These are phyloP conservation scores for Anguilla pacifica DNA, from an alignment of 2,797 vertebrate species.

Conservation along the genomic window DNA sequence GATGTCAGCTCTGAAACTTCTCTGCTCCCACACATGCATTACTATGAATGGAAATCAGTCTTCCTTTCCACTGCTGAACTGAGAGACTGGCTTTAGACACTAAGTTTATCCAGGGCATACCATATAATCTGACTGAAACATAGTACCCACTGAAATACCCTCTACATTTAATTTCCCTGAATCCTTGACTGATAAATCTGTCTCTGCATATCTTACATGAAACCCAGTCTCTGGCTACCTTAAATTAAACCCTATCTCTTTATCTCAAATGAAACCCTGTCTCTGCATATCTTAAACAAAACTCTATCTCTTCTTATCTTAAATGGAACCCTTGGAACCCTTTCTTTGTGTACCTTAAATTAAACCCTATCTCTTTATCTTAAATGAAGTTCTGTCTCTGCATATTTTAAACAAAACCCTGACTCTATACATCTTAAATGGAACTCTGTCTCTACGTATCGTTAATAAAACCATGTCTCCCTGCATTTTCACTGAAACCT, in stretches of 20 bases:
- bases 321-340: too few species aligned
- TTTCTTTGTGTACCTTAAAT: too few species aligned
- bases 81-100: neutral
- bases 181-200: neutral
- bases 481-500: too few species aligned
- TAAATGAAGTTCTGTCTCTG: neutral
- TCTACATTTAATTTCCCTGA: too few species aligned
- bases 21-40: slow-evolving; percentile 4
- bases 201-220: neutral
- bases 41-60: neutral
- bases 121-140: too few species aligned
- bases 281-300: neutral
- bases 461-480: too few species aligned
- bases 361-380: neutral
- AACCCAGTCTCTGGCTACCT: neutral
- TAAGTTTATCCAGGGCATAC: neutral
- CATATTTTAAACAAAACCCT: neutral
- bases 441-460: too few species aligned
- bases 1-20: slow-evolving; percentile 5
- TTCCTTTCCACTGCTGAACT: neutral
- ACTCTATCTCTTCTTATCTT: too few species aligned
- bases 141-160: neutral
- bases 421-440: too few species aligned
- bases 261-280: neutral
- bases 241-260: neutral